Conservation (phyloP, 2,113 vertebrate genomes). For the Oreotrochilus melanogaster region DNA sequence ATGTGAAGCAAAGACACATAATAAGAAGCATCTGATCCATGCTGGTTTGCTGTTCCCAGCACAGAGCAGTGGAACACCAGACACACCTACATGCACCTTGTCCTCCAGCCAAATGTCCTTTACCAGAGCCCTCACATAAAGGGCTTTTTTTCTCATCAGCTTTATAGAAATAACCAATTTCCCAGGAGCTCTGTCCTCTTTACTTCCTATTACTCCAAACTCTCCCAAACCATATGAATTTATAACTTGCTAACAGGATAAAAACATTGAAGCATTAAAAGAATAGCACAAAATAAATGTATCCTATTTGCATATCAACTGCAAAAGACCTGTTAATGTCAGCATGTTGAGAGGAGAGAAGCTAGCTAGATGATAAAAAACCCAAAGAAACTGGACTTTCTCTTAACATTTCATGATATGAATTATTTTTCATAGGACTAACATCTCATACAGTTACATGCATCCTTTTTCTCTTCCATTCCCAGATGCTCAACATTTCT, state of each 20-base stretch:
- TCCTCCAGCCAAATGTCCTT: background rate
- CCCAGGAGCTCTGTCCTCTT: background rate
- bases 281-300: background rate
- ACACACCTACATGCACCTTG: background rate
- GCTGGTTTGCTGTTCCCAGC: background rate
- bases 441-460: background rate
- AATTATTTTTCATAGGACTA: background rate
- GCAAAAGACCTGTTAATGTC: background rate
- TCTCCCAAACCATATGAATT: background rate
- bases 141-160: background rate
- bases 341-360: background rate
- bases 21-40: background rate
- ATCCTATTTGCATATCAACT: background rate
- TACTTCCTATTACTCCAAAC: background rate
- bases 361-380: background rate
- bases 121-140: conserved; percentile 18
- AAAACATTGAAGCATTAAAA: background rate
- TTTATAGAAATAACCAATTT: background rate
- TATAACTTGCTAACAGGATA: background rate
- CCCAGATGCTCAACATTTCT: background rate
- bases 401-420: background rate
- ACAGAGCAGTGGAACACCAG: background rate
- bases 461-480: background rate
- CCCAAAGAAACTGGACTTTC: background rate
- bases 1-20: background rate